Percentiles rank a stretch among this genome's conserved stretches.
phyloP scores from a whole-genome alignment of 2,113 vertebrate species.

The Halichoeres trimaculatus region DNA sequence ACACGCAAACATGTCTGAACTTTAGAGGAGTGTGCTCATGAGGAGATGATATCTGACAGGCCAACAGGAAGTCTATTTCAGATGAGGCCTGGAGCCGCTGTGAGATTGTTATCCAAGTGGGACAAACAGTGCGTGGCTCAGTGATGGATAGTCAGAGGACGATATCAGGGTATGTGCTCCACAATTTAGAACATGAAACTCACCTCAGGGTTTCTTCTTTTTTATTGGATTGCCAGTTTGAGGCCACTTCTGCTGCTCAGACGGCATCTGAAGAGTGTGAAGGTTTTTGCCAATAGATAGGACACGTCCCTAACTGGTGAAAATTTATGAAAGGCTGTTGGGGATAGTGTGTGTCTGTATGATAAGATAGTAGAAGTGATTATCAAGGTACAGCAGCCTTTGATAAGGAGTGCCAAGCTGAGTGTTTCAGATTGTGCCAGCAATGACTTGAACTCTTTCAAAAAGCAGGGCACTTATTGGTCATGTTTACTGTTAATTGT shows the following conservation, averaged over 20 bases:
- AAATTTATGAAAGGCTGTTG: constrained; percentile 38
- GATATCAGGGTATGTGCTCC: constrained; percentile 18
- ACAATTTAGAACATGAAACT: constrained; percentile 13
- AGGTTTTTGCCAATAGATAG: constrained; percentile 30
- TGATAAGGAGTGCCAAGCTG: constrained; percentile 25
- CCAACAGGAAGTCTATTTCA: constrained; percentile 48
- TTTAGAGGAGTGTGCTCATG: constrained; percentile 27
- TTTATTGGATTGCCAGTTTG: constrained; percentile 35
- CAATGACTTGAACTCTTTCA: not conserved
- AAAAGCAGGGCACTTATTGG: not conserved
- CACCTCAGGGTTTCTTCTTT: constrained; percentile 9
- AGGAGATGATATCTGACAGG: constrained; percentile 62
- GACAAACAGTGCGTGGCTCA: constrained; percentile 31
- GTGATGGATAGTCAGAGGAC: constrained; percentile 38
- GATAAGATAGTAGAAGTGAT: constrained; percentile 71
- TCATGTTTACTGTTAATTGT: constrained; percentile 5
- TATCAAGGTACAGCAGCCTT: constrained; percentile 32
- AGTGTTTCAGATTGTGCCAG: constrained; percentile 30
- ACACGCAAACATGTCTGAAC: constrained; percentile 39
- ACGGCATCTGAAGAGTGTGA: constrained; percentile 27
- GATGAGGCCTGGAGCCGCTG: constrained; percentile 30
- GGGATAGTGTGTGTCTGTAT: constrained; percentile 43
- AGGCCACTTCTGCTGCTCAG: constrained; percentile 15
- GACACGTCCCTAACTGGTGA: constrained; percentile 32
- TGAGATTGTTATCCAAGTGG: constrained; percentile 48